A percentile compares a stretch with the other conserved stretches of the same genome.
These are phyloP conservation scores for Cecidostiba fungosa DNA, from an alignment of 2,888 invertebrate genomes.

Conservation along the genomic window DNA sequence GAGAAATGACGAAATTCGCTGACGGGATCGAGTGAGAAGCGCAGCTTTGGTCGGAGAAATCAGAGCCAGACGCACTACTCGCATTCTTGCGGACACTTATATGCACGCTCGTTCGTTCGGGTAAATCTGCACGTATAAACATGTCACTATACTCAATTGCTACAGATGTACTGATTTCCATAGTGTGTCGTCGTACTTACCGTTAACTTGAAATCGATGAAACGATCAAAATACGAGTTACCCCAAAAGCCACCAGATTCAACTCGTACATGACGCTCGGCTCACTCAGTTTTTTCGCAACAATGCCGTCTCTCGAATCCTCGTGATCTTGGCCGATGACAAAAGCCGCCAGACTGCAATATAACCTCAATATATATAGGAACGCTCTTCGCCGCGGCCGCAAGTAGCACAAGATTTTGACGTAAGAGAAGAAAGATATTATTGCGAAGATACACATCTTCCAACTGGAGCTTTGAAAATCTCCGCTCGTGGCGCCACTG, in stretches of 20 bases:
- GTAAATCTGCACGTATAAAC: not conserved
- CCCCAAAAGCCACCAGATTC: no score
- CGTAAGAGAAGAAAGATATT: no score
- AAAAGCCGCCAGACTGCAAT: not conserved
- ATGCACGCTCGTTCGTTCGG: not conserved
- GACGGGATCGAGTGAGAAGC: not conserved
- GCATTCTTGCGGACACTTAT: not conserved
- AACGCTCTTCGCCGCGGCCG: no score
- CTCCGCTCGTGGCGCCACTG: no score
- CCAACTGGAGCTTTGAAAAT: no score
- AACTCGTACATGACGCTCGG: no score
- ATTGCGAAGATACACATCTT: no score
- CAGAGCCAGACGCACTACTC: not conserved
- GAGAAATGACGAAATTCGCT: constrained; percentile 32
- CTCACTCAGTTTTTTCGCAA: not conserved
- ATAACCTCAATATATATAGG: not conserved
- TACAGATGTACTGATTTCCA: no score
- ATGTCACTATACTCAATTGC: not conserved
- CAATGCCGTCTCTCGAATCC: not conserved
- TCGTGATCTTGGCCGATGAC: constrained; percentile 1
- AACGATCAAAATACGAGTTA: no score
- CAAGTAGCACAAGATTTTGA: no score
- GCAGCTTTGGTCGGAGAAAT: constrained; percentile 11
- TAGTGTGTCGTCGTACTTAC: no score
- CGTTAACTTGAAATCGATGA: no score